phyloP scores from a whole-genome alignment of 2,888 invertebrate species.

The Amiota minor region DNA sequence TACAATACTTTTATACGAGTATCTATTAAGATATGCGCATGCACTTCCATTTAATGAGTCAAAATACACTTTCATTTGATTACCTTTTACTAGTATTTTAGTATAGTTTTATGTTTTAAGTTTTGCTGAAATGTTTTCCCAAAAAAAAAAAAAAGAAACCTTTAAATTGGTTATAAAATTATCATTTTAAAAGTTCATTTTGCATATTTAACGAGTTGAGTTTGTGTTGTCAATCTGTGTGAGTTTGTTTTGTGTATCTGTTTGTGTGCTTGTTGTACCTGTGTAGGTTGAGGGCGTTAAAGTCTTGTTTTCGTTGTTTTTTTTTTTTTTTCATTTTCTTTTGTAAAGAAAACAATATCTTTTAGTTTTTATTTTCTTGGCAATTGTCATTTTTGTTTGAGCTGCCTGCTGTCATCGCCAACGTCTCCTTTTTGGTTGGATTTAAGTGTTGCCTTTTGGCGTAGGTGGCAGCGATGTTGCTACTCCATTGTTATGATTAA shows the following conservation, averaged over 20 bases:
- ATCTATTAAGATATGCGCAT: constrained; percentile 46
- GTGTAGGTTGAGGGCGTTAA: constrained; percentile 53
- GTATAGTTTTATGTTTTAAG: not conserved
- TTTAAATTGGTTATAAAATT: too few relatives aligned
- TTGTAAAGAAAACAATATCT: not conserved
- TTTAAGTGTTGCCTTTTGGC: constrained; percentile 36
- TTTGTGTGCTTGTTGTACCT: constrained; percentile 4
- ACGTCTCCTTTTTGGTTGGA: not conserved
- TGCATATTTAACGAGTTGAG: too few relatives aligned
- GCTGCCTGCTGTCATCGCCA: constrained; percentile 9
- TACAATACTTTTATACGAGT: too few relatives aligned
- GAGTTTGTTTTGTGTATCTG: constrained; percentile 7
- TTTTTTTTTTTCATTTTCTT: not conserved
- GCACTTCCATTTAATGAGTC: constrained; percentile 63
- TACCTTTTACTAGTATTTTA: not conserved
- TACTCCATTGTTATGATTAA: constrained; percentile 23
- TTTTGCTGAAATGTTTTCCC: too few relatives aligned
- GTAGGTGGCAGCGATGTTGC: constrained; percentile 44
- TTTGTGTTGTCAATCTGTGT: not conserved
- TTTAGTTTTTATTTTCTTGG: constrained; percentile 21
- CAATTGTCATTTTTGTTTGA: constrained; percentile 17
- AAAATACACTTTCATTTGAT: constrained; percentile 29
- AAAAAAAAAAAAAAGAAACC: too few relatives aligned
- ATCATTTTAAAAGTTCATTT: too few relatives aligned
- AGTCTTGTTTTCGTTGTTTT: constrained; percentile 1